Percentiles rank a stretch among this genome's conserved stretches.
phyloP scores from a whole-genome alignment of 2,113 vertebrate genomes.

The Tamias sibiricus region DNA sequence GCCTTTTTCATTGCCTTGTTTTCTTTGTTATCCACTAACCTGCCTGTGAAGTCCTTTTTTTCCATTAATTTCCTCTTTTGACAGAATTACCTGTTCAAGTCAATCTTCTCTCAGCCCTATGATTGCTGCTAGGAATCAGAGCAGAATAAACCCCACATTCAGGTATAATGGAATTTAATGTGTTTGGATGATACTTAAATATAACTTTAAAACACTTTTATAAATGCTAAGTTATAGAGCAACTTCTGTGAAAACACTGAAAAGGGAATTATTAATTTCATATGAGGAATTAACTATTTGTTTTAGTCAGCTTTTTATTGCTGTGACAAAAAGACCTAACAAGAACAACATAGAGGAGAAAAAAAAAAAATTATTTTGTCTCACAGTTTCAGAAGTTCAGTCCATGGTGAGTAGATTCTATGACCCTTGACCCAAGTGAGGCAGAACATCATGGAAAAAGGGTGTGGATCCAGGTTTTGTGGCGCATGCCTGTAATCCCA shows the following conservation, averaged over 20 bases:
- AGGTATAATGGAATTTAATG: neutral
- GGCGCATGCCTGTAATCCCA: no score
- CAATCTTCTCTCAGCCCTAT: neutral
- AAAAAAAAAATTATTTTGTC: no score
- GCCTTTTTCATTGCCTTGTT: neutral
- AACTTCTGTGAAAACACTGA: neutral
- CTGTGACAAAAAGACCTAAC: no score
- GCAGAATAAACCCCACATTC: neutral
- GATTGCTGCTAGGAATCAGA: neutral
- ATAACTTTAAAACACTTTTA: neutral
- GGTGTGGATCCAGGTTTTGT: no score
- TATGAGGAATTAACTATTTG: neutral
- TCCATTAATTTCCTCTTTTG: neutral
- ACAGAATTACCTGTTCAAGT: fast-evolving
- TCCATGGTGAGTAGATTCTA: no score
- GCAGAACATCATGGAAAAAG: no score
- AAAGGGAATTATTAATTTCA: neutral
- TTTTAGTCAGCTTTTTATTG: no score
- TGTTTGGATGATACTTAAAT: neutral
- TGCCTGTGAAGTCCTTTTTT: neutral
- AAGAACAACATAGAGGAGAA: no score
- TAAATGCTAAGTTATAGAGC: neutral
- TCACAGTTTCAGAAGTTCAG: no score
- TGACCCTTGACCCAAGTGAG: no score
- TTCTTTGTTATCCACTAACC: neutral